phyloP scores from a whole-genome alignment of 1,140 invertebrate species.

The Lepidurus apus region DNA sequence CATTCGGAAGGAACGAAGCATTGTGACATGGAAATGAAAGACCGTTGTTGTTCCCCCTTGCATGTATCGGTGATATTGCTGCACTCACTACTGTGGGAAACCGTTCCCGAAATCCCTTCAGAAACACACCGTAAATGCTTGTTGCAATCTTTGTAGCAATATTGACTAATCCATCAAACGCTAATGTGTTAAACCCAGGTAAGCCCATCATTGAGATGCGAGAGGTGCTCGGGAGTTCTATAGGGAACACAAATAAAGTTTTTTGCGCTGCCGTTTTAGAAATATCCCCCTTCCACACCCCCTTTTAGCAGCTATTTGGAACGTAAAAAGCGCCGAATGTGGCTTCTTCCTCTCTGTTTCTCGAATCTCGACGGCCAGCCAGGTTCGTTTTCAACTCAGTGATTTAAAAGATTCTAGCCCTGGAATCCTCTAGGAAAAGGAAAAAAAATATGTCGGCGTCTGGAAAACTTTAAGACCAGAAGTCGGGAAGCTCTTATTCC shows the following conservation, averaged over 20 bases:
- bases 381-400: neutral
- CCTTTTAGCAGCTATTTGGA: no score
- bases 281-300: no score
- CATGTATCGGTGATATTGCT: neutral
- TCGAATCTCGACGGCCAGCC: neutral
- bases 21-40: neutral
- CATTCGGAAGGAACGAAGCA: neutral
- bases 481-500: no score
- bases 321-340: neutral
- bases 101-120: neutral
- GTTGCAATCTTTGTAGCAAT: neutral
- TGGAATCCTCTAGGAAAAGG: neutral
- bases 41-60: neutral
- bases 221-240: no score
- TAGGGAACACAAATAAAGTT: no score
- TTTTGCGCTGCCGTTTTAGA: no score
- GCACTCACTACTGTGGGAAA: neutral
- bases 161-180: neutral
- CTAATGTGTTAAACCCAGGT: neutral
- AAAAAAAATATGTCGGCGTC: neutral
- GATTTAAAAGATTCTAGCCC: neutral
- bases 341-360: neutral
- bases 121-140: neutral
- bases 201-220: neutral
- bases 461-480: neutral